Conservation (phyloP, 2,113 vertebrate genomes). For the Semnornis frantzii region DNA sequence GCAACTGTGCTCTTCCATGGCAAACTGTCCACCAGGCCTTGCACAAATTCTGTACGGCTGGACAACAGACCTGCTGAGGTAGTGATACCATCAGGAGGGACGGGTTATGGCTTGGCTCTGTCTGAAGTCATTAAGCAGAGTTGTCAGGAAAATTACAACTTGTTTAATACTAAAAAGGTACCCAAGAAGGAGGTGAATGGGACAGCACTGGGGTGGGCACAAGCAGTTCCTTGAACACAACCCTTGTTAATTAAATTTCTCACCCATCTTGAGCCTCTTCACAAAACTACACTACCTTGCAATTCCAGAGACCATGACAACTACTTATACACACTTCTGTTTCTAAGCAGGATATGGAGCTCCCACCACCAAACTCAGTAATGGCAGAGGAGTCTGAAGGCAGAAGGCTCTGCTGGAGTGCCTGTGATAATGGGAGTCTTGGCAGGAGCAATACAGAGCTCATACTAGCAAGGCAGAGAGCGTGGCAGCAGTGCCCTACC, state of each 20-base stretch:
- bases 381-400: fast-evolving
- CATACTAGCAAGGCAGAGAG: background rate
- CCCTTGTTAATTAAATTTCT: background rate
- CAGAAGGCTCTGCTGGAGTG: background rate
- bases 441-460: background rate
- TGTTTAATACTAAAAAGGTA: background rate
- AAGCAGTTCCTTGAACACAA: background rate
- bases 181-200: background rate
- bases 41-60: fast-evolving
- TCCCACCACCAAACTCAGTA: background rate
- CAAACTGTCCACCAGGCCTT: background rate
- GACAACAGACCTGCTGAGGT: background rate
- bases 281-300: background rate
- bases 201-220: background rate
- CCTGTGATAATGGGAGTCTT: background rate
- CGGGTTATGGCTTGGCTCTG: background rate
- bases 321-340: background rate
- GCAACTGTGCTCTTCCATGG: background rate
- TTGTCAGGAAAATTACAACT: background rate
- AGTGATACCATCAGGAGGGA: background rate
- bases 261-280: background rate
- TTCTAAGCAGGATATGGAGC: background rate
- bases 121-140: background rate
- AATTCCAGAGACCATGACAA: background rate
- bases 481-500: constrained; percentile 30